Evolutionary conservation across 1,140 invertebrate species (phyloP).

Genomic region (Subanguina moxae): DNA sequence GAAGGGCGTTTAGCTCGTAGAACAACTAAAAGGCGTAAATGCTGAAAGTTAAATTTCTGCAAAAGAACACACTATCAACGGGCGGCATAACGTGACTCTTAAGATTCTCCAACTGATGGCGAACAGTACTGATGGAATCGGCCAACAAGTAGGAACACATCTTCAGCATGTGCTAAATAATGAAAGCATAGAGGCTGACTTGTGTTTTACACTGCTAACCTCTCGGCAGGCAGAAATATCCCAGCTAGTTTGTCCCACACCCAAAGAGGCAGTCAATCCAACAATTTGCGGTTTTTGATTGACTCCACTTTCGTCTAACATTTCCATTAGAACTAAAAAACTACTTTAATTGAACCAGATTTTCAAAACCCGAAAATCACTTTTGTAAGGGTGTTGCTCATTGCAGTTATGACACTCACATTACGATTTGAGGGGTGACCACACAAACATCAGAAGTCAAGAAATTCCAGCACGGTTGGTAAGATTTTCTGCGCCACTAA

Average conservation of each 20-base stretch:
- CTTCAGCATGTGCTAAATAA: conserved; percentile 28
- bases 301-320: conserved; percentile 20
- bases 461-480: conserved; percentile 26
- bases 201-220: neutral
- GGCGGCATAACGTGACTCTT: conserved; percentile 25
- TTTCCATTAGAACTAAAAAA: conserved; percentile 43
- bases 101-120: conserved; percentile 31
- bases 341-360: neutral
- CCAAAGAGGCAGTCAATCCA: conserved; percentile 51
- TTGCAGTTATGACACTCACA: conserved; percentile 49
- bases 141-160: conserved; percentile 32
- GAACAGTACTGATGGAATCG: conserved; percentile 34
- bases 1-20: conserved; percentile 11
- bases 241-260: conserved; percentile 34
- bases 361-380: conserved; percentile 15
- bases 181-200: neutral
- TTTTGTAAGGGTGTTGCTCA: conserved; percentile 45
- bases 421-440: conserved; percentile 46
- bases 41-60: neutral
- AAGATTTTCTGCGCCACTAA: conserved; percentile 35
- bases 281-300: conserved; percentile 42
- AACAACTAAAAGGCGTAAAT: conserved; percentile 6
- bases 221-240: conserved; percentile 23
- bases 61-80: conserved; percentile 23
- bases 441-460: conserved; percentile 39